Conservation (phyloP, 2,797 vertebrate genomes). For the Zonotrichia albicollis region DNA sequence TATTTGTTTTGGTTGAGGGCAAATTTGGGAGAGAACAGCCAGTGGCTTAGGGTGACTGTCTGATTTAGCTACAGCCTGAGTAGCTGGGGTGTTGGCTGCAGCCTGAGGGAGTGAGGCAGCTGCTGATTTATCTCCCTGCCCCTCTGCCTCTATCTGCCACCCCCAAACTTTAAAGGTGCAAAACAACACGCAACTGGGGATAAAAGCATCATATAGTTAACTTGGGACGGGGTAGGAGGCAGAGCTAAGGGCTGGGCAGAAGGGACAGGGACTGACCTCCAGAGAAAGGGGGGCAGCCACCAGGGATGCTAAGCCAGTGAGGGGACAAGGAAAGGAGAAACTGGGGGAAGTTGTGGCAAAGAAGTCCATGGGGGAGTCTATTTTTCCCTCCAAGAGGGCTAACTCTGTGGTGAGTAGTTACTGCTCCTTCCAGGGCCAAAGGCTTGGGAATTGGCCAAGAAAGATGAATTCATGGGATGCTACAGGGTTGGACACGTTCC, state of each 20-base stretch:
- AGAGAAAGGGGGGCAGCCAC: fast-evolving
- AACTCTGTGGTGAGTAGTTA: neutral
- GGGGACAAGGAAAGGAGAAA: neutral
- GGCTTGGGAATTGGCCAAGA: neutral
- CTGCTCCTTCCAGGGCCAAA: neutral
- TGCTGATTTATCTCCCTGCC: neutral
- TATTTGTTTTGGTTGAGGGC: neutral
- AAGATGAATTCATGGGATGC: neutral
- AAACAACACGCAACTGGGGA: neutral
- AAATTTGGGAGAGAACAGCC: neutral
- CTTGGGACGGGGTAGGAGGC: neutral
- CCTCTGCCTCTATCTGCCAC: neutral
- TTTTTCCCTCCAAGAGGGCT: neutral
- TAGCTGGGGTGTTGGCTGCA: neutral
- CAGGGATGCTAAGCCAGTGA: neutral
- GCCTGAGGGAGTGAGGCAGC: neutral
- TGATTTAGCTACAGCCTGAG: neutral
- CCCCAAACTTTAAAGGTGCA: neutral
- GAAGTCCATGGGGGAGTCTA: neutral
- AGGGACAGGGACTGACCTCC: neutral
- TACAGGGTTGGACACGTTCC: fast-evolving
- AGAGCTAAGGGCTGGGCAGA: neutral
- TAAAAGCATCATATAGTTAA: neutral
- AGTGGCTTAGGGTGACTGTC: neutral
- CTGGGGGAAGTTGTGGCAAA: neutral